Base-by-base conservation (phyloP, 2,888 invertebrate genomes). In the Lepidocyrtinus sp. region DNA sequence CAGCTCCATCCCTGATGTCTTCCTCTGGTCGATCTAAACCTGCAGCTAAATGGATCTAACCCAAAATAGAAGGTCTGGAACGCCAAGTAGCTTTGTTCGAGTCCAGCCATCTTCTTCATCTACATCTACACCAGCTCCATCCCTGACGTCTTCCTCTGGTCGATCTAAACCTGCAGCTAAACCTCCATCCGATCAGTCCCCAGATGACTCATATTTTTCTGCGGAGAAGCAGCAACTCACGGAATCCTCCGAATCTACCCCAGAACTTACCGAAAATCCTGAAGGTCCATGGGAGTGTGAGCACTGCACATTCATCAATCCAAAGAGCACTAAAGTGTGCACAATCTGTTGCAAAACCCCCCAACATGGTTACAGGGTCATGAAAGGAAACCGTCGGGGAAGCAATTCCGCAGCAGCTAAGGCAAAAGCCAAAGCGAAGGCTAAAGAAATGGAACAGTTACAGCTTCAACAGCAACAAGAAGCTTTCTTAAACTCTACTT, bases 291-390 rank as follows among this genome's bases (percentile, higher is more conserved):
- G 96, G 96, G 93, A 94, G 84, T 97, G 96, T 88, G 95, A 95
- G 87, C 95, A 96, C 87, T 97, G 96, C 88, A 97, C 96, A 0
- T 96, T 93, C 88, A 93, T 96, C 1, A 97, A 97, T 88, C 93
- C 94, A 81, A 90, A 94, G 0, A 94, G 93, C 21, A 92, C 93
- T 0, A 92, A 93, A 86, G 94, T 96, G 50, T 96, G 96, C 88
- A 91, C 92, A 15, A 92, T 96, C 69, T 97, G 96, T 88, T 96
- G 96, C 87, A 95, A 96, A 88, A 96, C 96, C 3, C 84, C 84
- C 0, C 17, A 70, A 0, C 65, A 81, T 19, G 78, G 81, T 24
- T 82, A 72, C 55, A 72, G 64, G 36, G 59, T 17, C 0, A 71
- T 61, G 63, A 74, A 73, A 26, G 65, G 70, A 9, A 72, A 24